phyloP scores from a whole-genome alignment of 2,888 invertebrate genomes.

The Cataglyphis altisquamis region DNA sequence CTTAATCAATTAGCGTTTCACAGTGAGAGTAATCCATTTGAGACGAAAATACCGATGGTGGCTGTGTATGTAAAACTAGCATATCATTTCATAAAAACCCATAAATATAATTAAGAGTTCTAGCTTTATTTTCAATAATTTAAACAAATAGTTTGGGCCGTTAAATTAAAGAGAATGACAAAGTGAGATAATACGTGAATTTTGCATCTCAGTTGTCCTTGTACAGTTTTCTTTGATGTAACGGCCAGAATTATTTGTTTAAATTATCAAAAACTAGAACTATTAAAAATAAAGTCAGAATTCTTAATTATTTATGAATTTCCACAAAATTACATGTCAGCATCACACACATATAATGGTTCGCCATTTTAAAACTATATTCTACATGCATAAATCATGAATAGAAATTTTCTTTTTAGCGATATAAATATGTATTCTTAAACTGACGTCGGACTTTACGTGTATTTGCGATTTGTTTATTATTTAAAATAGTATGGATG shows the following conservation, averaged over 20 bases:
- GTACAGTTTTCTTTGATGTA: neutral
- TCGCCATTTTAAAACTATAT: slow-evolving; percentile 1
- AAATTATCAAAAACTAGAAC: neutral
- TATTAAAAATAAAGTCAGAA: neutral
- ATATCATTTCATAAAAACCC: neutral
- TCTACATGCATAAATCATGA: neutral
- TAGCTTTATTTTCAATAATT: neutral
- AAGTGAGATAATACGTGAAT: neutral
- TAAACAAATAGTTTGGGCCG: too few relatives aligned
- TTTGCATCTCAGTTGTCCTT: neutral
- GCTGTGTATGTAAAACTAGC: neutral
- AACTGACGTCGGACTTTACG: neutral
- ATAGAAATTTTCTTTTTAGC: neutral
- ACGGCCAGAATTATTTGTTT: neutral
- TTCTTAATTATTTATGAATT: neutral
- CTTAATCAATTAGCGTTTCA: slow-evolving; percentile 59
- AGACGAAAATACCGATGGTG: slow-evolving; percentile 24
- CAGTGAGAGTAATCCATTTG: slow-evolving; percentile 27
- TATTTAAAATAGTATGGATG: neutral
- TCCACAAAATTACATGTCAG: neutral
- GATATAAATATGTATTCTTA: neutral
- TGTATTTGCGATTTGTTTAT: neutral
- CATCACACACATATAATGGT: neutral
- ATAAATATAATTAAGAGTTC: neutral
- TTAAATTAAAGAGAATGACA: neutral